Evolutionary conservation across 1,140 invertebrate genomes (phyloP).

Genomic region (Sitodiplosis mosellana): DNA sequence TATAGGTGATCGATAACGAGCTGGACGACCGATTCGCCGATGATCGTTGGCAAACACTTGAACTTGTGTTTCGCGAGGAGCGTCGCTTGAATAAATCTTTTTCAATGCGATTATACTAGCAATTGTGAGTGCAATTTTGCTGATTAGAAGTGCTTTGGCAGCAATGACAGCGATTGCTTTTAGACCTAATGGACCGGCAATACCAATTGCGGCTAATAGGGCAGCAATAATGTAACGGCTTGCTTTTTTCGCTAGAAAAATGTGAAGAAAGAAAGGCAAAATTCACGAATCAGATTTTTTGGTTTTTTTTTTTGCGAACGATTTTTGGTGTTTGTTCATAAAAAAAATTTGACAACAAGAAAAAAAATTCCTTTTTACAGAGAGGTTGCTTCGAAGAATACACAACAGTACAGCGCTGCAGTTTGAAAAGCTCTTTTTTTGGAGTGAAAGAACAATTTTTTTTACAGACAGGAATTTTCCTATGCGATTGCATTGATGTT

Average conservation of each 20-base stretch:
- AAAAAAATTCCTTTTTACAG: too few species aligned
- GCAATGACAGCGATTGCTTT: slow-evolving; percentile 44
- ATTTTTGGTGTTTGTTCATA: too few species aligned
- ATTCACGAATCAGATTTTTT: too few species aligned
- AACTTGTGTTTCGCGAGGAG: slow-evolving; percentile 35
- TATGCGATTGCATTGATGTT: too few species aligned
- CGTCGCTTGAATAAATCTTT: slow-evolving; percentile 43
- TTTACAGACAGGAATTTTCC: too few species aligned
- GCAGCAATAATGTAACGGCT: slow-evolving; percentile 8
- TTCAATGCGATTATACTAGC: slow-evolving; percentile 46
- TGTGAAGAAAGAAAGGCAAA: not conserved
- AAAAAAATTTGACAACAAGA: too few species aligned
- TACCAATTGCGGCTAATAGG: slow-evolving; percentile 40
- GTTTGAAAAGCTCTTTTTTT: too few species aligned
- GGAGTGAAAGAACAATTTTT: too few species aligned
- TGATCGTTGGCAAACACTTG: slow-evolving; percentile 42
- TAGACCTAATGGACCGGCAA: slow-evolving; percentile 33
- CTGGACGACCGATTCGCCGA: too few species aligned
- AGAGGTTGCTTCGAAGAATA: too few species aligned
- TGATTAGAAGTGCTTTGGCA: slow-evolving; percentile 44
- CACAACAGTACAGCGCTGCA: too few species aligned
- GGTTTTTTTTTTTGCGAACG: too few species aligned
- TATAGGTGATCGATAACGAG: slow-evolving; percentile 12
- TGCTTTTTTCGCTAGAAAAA: not conserved
- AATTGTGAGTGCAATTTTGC: slow-evolving; percentile 46